Percentiles rank a stretch among this genome's conserved stretches.
Conservation (phyloP, 1,140 invertebrate species). For the Lutraria rhynchaena region DNA sequence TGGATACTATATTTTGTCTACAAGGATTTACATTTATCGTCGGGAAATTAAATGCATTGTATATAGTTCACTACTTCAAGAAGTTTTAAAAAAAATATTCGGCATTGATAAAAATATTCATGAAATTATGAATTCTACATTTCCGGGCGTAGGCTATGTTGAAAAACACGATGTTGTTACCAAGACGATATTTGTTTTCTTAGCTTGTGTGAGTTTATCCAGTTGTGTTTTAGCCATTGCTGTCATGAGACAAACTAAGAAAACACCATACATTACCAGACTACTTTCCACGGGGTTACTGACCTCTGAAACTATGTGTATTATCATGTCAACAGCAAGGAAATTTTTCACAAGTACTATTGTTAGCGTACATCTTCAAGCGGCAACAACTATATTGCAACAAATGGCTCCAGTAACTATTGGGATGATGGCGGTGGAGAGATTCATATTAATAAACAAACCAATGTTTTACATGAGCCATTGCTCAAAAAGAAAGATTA, state of each 20-base stretch:
- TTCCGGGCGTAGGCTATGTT: not conserved
- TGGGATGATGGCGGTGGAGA: conserved; percentile 5
- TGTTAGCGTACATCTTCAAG: not conserved
- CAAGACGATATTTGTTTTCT: not conserved
- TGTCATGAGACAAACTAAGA: not conserved
- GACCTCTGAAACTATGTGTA: not conserved
- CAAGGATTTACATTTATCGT: too few relatives aligned
- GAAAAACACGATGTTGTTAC: not conserved
- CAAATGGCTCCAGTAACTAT: not conserved
- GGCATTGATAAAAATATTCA: too few relatives aligned
- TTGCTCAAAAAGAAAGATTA: not conserved
- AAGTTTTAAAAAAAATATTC: too few relatives aligned
- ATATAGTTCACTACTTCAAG: too few relatives aligned
- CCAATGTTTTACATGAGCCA: not conserved
- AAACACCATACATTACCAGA: not conserved
- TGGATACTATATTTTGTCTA: too few relatives aligned
- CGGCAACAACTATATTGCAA: too few relatives aligned
- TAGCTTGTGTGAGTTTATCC: not conserved
- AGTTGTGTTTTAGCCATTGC: not conserved
- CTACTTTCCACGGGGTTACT: not conserved
- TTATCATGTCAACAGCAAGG: not conserved
- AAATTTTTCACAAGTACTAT: not conserved
- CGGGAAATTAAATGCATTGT: too few relatives aligned
- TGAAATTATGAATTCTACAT: too few relatives aligned
- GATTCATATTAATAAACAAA: not conserved